These are phyloP conservation scores for Brachypalpus laphriformis DNA, from an alignment of 2,888 invertebrate genomes.

Conservation along the genomic window DNA sequence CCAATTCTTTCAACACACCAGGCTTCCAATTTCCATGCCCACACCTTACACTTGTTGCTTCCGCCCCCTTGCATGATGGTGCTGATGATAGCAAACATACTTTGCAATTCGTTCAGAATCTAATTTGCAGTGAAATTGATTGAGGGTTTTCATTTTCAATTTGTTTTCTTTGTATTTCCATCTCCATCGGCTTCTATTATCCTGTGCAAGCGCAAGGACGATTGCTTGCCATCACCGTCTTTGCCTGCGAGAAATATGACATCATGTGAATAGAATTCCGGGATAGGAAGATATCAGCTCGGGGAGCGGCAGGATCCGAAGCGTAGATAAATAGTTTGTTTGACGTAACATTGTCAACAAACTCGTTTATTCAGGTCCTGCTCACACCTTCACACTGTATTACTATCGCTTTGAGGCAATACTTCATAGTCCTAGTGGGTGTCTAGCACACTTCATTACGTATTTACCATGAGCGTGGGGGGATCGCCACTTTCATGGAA, in stretches of 20 bases:
- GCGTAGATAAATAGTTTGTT: neutral
- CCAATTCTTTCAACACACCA: neutral
- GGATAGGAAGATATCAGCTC: neutral
- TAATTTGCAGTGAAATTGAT: slow-evolving; percentile 73
- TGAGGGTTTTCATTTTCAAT: slow-evolving; percentile 71
- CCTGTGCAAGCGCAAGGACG: slow-evolving; percentile 36
- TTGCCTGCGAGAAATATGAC: slow-evolving; percentile 46
- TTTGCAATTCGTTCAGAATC: slow-evolving; percentile 62
- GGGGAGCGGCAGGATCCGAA: neutral
- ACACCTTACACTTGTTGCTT: slow-evolving; percentile 4
- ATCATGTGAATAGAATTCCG: slow-evolving; percentile 43
- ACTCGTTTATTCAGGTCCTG: slow-evolving; percentile 34
- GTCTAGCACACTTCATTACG: slow-evolving; percentile 36
- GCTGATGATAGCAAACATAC: slow-evolving; percentile 44
- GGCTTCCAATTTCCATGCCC: slow-evolving; percentile 10
- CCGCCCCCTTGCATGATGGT: neutral
- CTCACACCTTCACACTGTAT: slow-evolving; percentile 5
- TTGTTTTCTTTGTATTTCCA: slow-evolving; percentile 61
- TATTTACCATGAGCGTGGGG: neutral
- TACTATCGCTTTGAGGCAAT: neutral
- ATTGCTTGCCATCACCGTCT: slow-evolving; percentile 32
- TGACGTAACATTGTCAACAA: slow-evolving; percentile 64
- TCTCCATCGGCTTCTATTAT: slow-evolving; percentile 46
- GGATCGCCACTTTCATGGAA: slow-evolving; percentile 48
- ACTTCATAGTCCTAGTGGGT: neutral